Evolutionary conservation across 2,797 vertebrate genomes (phyloP), one percentile per base, ranked within the genome.

Genomic region (Gallinago solitaria): DNA sequence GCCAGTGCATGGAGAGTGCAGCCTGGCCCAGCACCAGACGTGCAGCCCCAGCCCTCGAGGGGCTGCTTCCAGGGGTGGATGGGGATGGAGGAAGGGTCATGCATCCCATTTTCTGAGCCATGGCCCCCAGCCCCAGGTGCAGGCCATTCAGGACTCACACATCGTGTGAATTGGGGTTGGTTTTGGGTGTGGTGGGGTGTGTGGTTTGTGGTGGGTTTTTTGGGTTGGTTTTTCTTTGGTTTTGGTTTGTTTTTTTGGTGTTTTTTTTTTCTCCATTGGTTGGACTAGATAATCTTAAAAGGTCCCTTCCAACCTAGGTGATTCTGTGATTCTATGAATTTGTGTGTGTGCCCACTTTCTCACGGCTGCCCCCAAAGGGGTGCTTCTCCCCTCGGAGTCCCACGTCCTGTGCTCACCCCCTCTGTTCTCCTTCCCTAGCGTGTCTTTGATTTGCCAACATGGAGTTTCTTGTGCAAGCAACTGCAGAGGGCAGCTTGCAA

Each of bases 71-170:
- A 20, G 43, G 56, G 32, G 33, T 33, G 11, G 28, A 9, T 83
- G 24, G 24, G 57, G 32, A 47, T 14, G 19, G 17, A 67, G 24
- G 24, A 48, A 70, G 20, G 5, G 4, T 21, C 9, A 1, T 11
- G 9, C 24, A 20, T 43, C 23, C 33, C 3, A 0, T 77, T 43
- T 79, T 43, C 75, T n/a, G 35, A 41, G 16, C 11, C 0, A 0
- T 6, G 9, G 35, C 28, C 9, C n/a, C 76, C 35, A 33, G 64
- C 9, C 20, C 32, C 18, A 2, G 2, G 16, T 48, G 28, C 63
- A 83, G 27, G 30, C 47, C 16, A 3, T 45, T 37, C 69, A 32
- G 30, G 61, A 21, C 39, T 45, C 3, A 0, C 0, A 0, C 14
- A 43, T 30, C 2, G 0, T 37, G 15, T 70, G 41, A 47, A 39